A percentile compares a stretch with the other conserved stretches of the same genome.
Evolutionary conservation across 2,888 invertebrate genomes (phyloP).

Genomic region (Drosophila acutilabella): DNA sequence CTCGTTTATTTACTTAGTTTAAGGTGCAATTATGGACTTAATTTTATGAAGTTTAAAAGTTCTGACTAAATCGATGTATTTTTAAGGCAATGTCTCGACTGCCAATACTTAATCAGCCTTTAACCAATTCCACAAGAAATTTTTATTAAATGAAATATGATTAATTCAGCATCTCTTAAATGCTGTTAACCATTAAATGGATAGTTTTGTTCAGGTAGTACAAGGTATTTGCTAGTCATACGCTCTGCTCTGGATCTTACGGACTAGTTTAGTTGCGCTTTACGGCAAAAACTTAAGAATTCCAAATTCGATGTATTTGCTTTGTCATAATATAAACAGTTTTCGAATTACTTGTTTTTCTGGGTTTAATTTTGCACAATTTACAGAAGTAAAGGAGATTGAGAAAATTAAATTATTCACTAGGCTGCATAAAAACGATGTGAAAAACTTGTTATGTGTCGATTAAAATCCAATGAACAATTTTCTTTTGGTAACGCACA

Average conservation of each 20-base stretch:
- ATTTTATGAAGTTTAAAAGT: too few species aligned
- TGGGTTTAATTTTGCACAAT: constrained; percentile 5
- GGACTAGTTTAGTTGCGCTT: neutral
- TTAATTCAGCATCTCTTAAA: too few species aligned
- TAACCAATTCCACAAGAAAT: too few species aligned
- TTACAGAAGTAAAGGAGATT: constrained; percentile 4
- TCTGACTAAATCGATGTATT: too few species aligned
- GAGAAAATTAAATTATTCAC: constrained; percentile 27
- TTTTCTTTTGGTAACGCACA: constrained; percentile 33
- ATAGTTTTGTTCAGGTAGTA: neutral
- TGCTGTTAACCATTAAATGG: too few species aligned
- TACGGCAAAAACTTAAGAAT: constrained; percentile 21
- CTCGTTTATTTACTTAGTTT: too few species aligned
- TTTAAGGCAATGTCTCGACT: too few species aligned
- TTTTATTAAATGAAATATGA: too few species aligned
- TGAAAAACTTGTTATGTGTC: constrained; percentile 36
- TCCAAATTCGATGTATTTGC: constrained; percentile 28
- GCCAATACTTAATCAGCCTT: too few species aligned
- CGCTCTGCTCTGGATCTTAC: neutral
- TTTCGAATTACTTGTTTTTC: constrained; percentile 29
- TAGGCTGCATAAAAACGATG: constrained; percentile 9
- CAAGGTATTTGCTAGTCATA: neutral
- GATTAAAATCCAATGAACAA: constrained; percentile 28
- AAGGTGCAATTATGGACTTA: too few species aligned
- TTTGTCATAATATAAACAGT: constrained; percentile 21